Evolutionary conservation across 1,140 invertebrate genomes (phyloP).

Genomic region (Nephotettix cincticeps): DNA sequence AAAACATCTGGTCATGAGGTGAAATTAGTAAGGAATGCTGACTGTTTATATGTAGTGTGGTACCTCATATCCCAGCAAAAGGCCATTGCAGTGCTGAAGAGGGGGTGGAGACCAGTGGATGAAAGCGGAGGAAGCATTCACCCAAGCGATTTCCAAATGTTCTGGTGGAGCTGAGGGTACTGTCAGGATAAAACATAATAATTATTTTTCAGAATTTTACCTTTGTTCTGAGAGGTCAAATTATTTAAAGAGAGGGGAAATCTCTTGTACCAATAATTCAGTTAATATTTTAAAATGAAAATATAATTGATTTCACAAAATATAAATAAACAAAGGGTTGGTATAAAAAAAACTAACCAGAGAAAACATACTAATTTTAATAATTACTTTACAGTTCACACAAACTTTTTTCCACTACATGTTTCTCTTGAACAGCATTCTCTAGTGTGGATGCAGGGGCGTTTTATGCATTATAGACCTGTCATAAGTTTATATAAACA

Average conservation of each 20-base stretch:
- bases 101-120: constrained; percentile 79
- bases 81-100: constrained; percentile 73
- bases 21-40: too few species aligned
- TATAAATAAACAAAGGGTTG: too few species aligned
- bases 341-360: too few species aligned
- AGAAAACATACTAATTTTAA: too few species aligned
- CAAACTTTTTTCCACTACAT: too few species aligned
- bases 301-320: not conserved
- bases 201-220: not conserved
- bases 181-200: constrained; percentile 46
- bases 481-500: too few species aligned
- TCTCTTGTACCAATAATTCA: not conserved
- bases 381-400: too few species aligned
- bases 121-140: constrained; percentile 74
- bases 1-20: too few species aligned
- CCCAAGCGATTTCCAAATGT: constrained; percentile 75
- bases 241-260: not conserved
- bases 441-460: too few species aligned
- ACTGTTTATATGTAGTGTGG: too few species aligned
- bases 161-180: constrained; percentile 75
- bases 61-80: constrained; percentile 79
- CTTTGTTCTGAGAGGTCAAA: not conserved
- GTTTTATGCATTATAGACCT: too few species aligned
- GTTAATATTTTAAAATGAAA: not conserved
- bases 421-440: too few species aligned